Conservation (phyloP, 2,113 vertebrate genomes). For the Sialia sialis region DNA sequence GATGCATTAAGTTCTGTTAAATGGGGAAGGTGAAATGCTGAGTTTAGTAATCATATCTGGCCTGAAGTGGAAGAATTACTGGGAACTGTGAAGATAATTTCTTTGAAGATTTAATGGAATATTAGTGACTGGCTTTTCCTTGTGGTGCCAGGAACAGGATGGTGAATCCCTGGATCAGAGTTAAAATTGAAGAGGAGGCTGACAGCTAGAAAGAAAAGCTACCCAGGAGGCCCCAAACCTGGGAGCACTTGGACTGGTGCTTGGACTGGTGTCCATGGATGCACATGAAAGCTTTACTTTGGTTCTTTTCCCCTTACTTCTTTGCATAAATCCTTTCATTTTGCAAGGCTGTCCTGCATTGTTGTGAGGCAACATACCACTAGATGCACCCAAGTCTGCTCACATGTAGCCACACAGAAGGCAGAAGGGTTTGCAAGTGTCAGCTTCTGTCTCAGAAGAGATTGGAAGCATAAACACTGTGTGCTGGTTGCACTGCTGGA, state of each 20-base stretch:
- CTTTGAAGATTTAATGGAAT: background rate
- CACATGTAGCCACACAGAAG: rapidly evolving
- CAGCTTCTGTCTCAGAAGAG: background rate
- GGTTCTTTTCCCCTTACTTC: rapidly evolving
- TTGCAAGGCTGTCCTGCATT: background rate
- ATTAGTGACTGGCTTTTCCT: background rate
- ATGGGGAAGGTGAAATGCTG: background rate
- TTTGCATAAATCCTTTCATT: background rate
- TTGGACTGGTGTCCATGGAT: background rate
- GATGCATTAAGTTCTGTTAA: background rate
- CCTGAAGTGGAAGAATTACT: background rate
- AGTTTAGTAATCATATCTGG: background rate
- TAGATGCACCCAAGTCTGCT: background rate
- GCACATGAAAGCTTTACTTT: background rate
- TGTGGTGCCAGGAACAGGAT: background rate
- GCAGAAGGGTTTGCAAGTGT: background rate
- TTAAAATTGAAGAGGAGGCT: background rate
- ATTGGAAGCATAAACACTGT: background rate
- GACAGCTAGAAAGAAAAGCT: background rate
- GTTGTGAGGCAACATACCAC: background rate
- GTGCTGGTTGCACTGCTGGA: background rate
- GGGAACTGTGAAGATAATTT: background rate
- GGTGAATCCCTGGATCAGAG: background rate
- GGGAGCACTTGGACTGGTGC: too few relatives aligned
- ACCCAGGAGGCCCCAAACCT: background rate